Evolutionary conservation across 2,113 vertebrate species (phyloP), one percentile per base, ranked within the genome.

Genomic region (Trogon surrucura): DNA sequence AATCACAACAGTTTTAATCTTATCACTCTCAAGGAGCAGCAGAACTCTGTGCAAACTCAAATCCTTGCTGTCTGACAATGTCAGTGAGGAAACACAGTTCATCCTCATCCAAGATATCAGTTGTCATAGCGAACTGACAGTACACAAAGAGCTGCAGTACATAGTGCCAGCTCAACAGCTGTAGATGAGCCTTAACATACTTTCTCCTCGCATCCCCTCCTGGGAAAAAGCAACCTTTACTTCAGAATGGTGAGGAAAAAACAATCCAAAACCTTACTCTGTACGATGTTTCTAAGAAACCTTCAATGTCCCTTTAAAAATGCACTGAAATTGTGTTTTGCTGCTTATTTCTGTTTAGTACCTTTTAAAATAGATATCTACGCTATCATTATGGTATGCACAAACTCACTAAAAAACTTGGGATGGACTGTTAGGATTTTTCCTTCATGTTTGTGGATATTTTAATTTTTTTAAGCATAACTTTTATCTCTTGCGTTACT

Each of bases 1-100:
- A 83, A 85, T 48, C 79, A 60, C 67, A 75, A 26, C 71, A 38
- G 16, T 56, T 89, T 82, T 45, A 74, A 78, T 94, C 69, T 95
- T 82, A 71, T 79, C 94, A 50, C 53, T 62, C 80, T 61, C 54
- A 50, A 71, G 57, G 22, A 61, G 56, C 36, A 71, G 80, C 86
- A 97, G 88, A 58, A 80, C 65, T 30, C 94, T 89, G 83, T 85
- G 89, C 71, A 90, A 71, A 69, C 88, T 81, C 74, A 10, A 75
- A 80, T 83, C 53, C 58, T 86, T 61, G 54, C 88, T 85, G 94
- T 90, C 88, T 95, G 93, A 79, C 82, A 84, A 15, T 50, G 91
- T 83, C 95, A 82, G 69, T 60, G 82, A 94, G 80, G 79, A 81
- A 91, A 48, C 47, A 54, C 88, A 89, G 88, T 54, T 91, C 74